Evolutionary conservation across 1,140 invertebrate genomes (phyloP), one percentile per base, ranked within the genome.

Genomic region (Phymastichus coffea): DNA sequence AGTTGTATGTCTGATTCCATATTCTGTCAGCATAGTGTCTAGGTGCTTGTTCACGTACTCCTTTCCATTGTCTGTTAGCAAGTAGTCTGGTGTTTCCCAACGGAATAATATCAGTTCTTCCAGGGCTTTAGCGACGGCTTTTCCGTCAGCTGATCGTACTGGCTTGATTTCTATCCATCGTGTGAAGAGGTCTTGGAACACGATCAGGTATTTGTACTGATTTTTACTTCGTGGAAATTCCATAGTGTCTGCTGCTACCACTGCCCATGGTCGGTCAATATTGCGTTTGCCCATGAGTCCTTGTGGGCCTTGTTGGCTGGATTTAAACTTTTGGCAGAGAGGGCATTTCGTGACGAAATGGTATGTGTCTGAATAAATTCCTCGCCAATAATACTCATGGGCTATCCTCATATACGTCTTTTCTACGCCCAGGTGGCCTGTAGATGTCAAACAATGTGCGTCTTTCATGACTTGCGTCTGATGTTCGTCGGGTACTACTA

Each of bases 181-280:
- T 0, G 47, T 58, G 17, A 49, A 59, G 0, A 58, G 25, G 15
- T 58, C 46, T 44, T 61, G 28, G 4, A 48, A 48, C 4, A 61
- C 44, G 1, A 55, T 23, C 4, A 54, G 3, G 22, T 55, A 55
- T 25, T 49, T 22, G 17, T 22, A 19, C 30, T 30, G 23, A 8
- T 14, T n/a, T 14, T 56, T 56, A 25, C 35, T 40, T 19, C 14
- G 15, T 10, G 28, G 28, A 35, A 35, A 37, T 9, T 37, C 41
- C 20, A 56, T 47, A 12, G 23, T 1, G 17, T 56, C 52, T 20
- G 51, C 30, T 2, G 51, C 19, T n/a, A 40, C 37, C 20, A 53
- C 37, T n/a, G 25, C 17, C 22, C 35, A 53, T 2, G 37, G 33
- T 10, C 35, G 17, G 10, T 53, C 25, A 4, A 47, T 23, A 7